Evolutionary conservation across 1,140 invertebrate genomes (phyloP), one percentile per base, ranked within the genome.

Genomic region (Drosophila saltans): DNA sequence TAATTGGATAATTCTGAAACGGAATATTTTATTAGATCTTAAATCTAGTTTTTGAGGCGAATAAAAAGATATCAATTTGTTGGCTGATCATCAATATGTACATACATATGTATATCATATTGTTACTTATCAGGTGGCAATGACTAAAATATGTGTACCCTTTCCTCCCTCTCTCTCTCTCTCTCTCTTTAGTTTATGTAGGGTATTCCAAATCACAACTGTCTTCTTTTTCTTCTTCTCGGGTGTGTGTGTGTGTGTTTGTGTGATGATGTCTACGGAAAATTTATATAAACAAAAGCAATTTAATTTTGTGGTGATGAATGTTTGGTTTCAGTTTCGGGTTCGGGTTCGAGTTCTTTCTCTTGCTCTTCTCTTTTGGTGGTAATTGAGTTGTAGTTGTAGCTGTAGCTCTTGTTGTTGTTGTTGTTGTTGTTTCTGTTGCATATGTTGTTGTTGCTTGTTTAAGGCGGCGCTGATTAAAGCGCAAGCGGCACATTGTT

Each of bases 271-370:
- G 66, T 75, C 68, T 81, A 28, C 41, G 62, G 52, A 69, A 72
- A 82, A 77, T 83, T 69, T 88, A 88, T 86, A 86, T 86, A 86
- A 86, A 86, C 83, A 86, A 86, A 80, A 66, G 73, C 83, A 86
- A 86, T 82, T 88, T 88, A 88, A 86, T 88, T 86, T 80, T 78
- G 79, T 86, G 83, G 72, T 88, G 83, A 86, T 86, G 83, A 88
- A 86, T 88, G 83, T 88, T 79, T 75, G 68, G 82, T 75, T 66
- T 71, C 70, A 82, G 79, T 81, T 81, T 81, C 43, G 43, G 43
- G 16, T 45, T 45, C 45, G 21, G 45, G 45, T 48, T 48, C 45
- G 45, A 24, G 45, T 52, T 52, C 45, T 52, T 52, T 52, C 45
- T 72, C 67, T 76, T 66, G 30, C 56, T 62, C 56, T 63, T 74